phyloP scores from a whole-genome alignment of 2,113 vertebrate genomes.

The Ursus arctos region DNA sequence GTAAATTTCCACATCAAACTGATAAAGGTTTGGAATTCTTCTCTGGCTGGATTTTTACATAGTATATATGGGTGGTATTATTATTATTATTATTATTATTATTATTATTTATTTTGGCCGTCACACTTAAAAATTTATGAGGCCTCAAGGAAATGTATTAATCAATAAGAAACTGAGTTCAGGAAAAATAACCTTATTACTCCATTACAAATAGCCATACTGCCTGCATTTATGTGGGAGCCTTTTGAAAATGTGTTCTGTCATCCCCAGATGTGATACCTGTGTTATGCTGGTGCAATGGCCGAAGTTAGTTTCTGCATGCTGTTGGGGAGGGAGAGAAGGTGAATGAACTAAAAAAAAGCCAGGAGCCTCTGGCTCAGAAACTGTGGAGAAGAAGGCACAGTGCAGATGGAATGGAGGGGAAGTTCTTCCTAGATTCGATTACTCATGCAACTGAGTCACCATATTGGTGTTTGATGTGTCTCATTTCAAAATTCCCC shows the following conservation, averaged over 20 bases:
- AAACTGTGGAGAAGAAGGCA: not conserved
- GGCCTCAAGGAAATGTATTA: conserved; percentile 39
- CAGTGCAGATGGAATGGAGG: not conserved
- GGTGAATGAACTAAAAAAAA: not conserved
- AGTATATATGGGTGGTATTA: not conserved
- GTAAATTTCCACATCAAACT: not conserved
- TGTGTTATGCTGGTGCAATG: not conserved
- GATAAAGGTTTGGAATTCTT: conserved; percentile 3
- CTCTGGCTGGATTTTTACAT: conserved; percentile 18
- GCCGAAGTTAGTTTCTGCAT: not conserved
- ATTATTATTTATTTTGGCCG: not conserved
- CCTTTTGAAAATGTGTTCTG: not conserved
- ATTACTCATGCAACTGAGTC: not conserved
- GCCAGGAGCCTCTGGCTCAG: not conserved
- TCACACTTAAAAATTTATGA: not conserved
- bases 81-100: too few species aligned
- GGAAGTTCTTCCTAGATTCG: not conserved
- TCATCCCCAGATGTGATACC: not conserved
- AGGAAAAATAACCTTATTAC: not conserved
- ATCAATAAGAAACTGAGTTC: not conserved
- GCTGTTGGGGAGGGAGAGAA: too few species aligned
- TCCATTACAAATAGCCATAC: not conserved
- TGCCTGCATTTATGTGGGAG: not conserved
- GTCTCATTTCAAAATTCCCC: conserved; percentile 52
- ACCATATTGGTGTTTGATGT: not conserved